Base-by-base conservation (phyloP, 2,888 invertebrate species). In the Acronicta aceris region DNA sequence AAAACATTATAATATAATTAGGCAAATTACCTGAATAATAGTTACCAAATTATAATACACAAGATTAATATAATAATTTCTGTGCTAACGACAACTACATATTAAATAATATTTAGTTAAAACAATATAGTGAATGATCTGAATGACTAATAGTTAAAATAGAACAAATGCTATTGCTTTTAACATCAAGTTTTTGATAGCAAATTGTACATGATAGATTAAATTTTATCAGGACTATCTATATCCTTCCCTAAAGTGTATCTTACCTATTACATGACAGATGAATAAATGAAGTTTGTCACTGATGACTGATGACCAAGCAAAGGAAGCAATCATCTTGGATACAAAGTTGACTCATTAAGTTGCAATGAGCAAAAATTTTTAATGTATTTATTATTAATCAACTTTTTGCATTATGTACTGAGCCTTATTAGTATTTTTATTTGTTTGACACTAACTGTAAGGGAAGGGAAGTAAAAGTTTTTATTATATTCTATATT, bases 241-340 rank as follows among this genome's bases (percentile, higher is more conserved):
- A 38, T 8, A 12, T n/a, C 64, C 51, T 59, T 53, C 62, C 55
- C 52, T 25, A 60, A 50, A 65, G 33, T 52, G 58, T 48, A 74
- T 64, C 52, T 58, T 27, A 50, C 56, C 43, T 60, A 65, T 57
- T 43, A 51, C 67, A 46, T 68, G 61, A 48, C 52, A 71, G 59
- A 50, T 38, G 38, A 55, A 50, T 59, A 56, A 59, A 59, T 49
- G 33, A 59, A 66, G 45, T 60, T 60, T 72, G 76, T 70, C 71
- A 74, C 70, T 69, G 76, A 78, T 81, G 81, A 74, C 70, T 69
- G 76, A 78, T 81, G 81, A 82, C 78, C 69, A 69, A 76, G 64
- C 71, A 64, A 71, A 84, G 82, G 82, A 84, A 83, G 79, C 74
- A 81, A 78, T 82, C 74, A 71, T 76, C 79, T 79, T 59, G 60